A percentile compares a stretch with the other conserved stretches of the same genome.
phyloP scores from a whole-genome alignment of 2,113 vertebrate species.

The Rattus rattus region DNA sequence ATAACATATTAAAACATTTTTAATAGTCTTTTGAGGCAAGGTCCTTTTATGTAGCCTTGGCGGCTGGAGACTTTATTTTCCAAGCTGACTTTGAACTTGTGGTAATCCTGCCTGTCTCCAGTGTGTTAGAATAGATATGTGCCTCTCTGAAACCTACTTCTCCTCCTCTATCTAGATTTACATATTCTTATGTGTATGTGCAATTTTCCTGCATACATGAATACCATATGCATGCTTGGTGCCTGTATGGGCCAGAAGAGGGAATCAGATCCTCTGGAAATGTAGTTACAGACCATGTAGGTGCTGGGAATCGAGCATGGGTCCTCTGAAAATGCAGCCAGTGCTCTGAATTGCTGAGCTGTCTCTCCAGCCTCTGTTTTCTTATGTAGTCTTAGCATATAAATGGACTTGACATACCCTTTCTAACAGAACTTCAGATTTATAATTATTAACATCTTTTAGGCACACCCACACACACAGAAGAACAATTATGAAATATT shows the following conservation, averaged over 20 bases:
- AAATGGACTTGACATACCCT: conserved; percentile 23
- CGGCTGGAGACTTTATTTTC: neutral
- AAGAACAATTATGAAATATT: conserved; percentile 12
- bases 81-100: neutral
- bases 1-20: conserved; percentile 16
- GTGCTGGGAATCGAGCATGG: too few relatives aligned
- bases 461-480: neutral
- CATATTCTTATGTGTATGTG: neutral
- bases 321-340: neutral
- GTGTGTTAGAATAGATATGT: neutral
- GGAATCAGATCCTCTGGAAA: neutral
- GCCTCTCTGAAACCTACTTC: neutral
- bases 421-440: conserved; percentile 23
- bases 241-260: neutral
- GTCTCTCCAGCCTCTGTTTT: neutral
- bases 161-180: neutral
- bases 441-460: conserved; percentile 14
- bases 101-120: neutral
- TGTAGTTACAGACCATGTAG: neutral
- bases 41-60: neutral
- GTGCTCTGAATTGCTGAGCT: neutral
- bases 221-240: neutral
- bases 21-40: neutral
- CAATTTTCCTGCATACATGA: neutral
- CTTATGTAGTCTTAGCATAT: conserved; percentile 20